phyloP scores from a whole-genome alignment of 2,797 vertebrate species.

The Lepilemur septentrionalis region DNA sequence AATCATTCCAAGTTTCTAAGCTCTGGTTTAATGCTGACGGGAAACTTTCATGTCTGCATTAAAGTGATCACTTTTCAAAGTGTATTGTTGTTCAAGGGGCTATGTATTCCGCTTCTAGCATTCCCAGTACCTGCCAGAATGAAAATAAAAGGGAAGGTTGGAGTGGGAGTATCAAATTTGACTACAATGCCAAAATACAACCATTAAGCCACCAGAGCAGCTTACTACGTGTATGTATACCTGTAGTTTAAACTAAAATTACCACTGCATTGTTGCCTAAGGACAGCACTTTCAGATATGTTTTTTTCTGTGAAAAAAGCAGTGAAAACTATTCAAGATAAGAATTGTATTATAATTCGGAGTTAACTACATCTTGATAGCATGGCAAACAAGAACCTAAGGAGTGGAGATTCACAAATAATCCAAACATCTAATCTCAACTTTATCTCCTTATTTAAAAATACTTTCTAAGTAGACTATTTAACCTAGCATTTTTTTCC shows the following conservation, averaged over 20 bases:
- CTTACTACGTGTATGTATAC: not conserved
- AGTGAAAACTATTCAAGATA: not conserved
- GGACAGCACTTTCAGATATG: not conserved
- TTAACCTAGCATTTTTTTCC: not conserved
- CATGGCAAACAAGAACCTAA: not conserved
- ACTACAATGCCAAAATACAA: not conserved
- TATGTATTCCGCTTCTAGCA: constrained; percentile 7
- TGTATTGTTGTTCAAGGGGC: not conserved
- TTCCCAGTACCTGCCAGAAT: constrained; percentile 31
- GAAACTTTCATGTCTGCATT: constrained; percentile 4
- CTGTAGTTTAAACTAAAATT: not conserved
- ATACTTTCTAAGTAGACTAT: not conserved
- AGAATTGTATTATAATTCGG: not conserved
- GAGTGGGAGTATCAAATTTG: not conserved
- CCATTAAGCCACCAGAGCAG: not conserved
- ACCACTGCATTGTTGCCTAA: not conserved
- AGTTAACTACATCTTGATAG: not conserved
- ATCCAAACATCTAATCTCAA: not conserved
- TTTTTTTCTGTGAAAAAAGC: not conserved
- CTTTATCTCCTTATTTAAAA: not conserved
- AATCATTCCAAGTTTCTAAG: not conserved
- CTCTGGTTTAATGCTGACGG: not conserved
- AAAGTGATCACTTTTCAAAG: constrained; percentile 59
- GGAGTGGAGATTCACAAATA: not conserved
- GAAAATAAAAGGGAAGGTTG: constrained; percentile 22